Evolutionary conservation across 2,888 invertebrate species (phyloP).

Genomic region (Embidobia sp.): DNA sequence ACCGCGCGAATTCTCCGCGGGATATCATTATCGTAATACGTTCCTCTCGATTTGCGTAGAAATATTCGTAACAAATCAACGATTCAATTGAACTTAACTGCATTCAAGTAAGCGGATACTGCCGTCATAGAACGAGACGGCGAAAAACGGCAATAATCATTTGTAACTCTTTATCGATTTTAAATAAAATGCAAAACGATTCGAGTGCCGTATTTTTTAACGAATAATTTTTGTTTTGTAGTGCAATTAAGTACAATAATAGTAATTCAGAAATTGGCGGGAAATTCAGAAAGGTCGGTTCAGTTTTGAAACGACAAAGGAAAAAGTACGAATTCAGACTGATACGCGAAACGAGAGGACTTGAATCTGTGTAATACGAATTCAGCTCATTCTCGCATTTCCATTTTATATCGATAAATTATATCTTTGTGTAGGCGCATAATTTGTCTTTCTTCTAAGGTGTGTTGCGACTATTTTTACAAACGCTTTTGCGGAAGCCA

Average conservation of each 20-base stretch:
- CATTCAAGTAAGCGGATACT: not conserved
- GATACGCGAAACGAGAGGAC: too few relatives aligned
- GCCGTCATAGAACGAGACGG: not conserved
- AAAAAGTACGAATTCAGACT: too few relatives aligned
- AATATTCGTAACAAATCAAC: conserved; percentile 34
- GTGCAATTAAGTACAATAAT: too few relatives aligned
- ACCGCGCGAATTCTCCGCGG: conserved; percentile 6
- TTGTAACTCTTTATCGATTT: conserved; percentile 18
- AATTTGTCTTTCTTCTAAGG: conserved; percentile 35
- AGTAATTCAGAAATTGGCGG: too few relatives aligned
- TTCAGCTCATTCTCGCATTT: conserved; percentile 8
- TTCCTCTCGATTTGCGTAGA: conserved; percentile 13
- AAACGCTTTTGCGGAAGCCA: conserved; percentile 42
- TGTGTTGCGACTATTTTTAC: conserved; percentile 32
- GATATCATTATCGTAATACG: conserved; percentile 33
- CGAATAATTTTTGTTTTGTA: too few relatives aligned
- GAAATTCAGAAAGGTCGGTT: too few relatives aligned
- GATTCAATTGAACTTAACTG: conserved; percentile 20
- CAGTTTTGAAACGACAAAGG: too few relatives aligned
- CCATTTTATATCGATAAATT: conserved; percentile 38
- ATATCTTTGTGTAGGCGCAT: not conserved
- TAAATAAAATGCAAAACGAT: too few relatives aligned
- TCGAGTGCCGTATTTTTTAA: too few relatives aligned
- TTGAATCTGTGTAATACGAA: too few relatives aligned
- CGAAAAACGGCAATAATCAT: conserved; percentile 29